Evolutionary conservation across 2,797 vertebrate species (phyloP).

Genomic region (Hippopotamyrus pictus): DNA sequence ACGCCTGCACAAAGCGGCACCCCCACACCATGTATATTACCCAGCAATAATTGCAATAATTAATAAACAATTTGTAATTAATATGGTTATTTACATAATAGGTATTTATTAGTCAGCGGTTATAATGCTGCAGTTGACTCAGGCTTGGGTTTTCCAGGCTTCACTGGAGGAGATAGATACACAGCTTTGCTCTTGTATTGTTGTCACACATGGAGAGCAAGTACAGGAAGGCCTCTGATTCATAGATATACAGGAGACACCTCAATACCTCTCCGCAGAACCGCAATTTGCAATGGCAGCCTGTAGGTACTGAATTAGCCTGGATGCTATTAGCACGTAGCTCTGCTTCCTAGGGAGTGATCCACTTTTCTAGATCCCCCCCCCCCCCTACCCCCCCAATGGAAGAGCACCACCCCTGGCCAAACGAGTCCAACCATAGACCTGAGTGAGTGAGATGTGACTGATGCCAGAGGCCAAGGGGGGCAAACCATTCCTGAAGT

Average conservation of each 20-base stretch:
- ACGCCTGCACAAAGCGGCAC: background rate
- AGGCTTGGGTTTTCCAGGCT: background rate
- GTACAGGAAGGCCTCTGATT: background rate
- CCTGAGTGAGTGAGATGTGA: background rate
- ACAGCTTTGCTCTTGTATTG: background rate
- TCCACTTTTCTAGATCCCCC: background rate
- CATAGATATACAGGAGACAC: background rate
- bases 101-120: background rate
- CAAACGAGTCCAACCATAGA: background rate
- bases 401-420: background rate
- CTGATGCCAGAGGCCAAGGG: background rate
- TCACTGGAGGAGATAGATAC: background rate
- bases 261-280: background rate
- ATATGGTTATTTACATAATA: background rate
- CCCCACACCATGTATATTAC: background rate
- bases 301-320: background rate
- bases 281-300: background rate
- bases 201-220: background rate
- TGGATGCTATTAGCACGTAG: background rate
- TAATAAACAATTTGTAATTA: conserved; percentile 1
- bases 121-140: background rate
- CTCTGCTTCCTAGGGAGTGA: background rate
- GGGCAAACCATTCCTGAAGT: background rate
- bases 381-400: background rate
- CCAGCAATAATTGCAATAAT: background rate